Evolutionary conservation across 2,797 vertebrate species (phyloP).

Genomic region (Poliocrania exsul): DNA sequence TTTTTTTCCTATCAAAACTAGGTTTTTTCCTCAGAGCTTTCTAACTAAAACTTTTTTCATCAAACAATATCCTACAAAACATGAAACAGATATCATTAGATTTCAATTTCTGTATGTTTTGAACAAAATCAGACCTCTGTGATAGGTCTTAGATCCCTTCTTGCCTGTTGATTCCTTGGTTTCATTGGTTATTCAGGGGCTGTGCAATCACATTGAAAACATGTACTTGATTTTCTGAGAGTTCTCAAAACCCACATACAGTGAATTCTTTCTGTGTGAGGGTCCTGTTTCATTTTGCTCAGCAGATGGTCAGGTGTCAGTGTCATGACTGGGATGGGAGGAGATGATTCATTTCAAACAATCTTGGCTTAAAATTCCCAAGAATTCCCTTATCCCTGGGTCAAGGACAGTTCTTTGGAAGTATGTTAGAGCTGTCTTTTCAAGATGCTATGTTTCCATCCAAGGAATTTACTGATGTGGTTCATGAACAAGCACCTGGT

Average conservation of each 20-base stretch:
- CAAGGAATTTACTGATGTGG: background rate
- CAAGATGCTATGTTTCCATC: background rate
- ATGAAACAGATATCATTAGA: background rate
- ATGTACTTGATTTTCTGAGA: background rate
- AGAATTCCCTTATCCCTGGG: background rate
- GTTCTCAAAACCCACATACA: rapidly evolving
- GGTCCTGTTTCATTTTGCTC: background rate
- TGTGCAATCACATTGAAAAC: background rate
- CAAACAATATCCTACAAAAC: background rate
- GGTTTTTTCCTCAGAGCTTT: background rate
- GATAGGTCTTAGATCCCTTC: background rate
- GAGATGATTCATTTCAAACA: background rate
- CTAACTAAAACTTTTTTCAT: background rate
- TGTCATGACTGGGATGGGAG: background rate
- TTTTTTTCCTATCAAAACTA: background rate
- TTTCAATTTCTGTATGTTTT: background rate
- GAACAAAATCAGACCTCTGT: background rate
- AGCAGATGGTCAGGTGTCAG: background rate
- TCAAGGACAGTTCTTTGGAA: background rate
- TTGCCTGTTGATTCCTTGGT: background rate
- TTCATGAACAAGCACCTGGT: background rate
- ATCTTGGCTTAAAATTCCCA: background rate
- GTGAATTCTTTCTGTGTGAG: background rate
- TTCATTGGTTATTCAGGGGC: background rate
- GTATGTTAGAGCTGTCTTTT: background rate